Base-by-base conservation (phyloP, 2,797 vertebrate species). In the Hozukius guyotensis region DNA sequence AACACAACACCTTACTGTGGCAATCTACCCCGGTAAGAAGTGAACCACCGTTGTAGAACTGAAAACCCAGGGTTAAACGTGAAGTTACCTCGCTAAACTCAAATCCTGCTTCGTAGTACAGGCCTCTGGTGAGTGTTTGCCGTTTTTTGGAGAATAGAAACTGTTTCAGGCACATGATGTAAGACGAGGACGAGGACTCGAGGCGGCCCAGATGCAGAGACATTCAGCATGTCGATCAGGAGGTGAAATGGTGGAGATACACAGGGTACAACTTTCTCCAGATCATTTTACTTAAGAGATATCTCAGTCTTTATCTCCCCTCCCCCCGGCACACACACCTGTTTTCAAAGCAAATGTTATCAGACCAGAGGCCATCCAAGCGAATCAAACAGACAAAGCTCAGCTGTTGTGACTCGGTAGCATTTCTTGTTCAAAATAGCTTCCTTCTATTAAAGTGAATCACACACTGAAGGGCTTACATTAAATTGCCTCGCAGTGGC, bases 341-440 rank as follows among this genome's bases (percentile, higher is more conserved):
- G 87, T 85, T 90, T 92, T 87, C 70, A 78, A 84, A 91, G 81
- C 29, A 83, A 83, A 82, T 86, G 79, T 82, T 91, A 86, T 85
- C 86, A 90, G 85, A 87, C 63, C 82, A 89, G 73, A 78, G 69
- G 72, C 75, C 79, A 90, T 81, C 72, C 67, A 80, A 84, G 62
- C 82, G 87, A 83, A 88, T 83, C 81, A 81, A 83, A 88, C 75
- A 69, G 22, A 74, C 84, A 78, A 72, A 88, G 67, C 77, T 84
- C 83, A 84, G 68, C 75, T 85, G 86, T 69, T 81, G 66, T 53
- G 70, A 72, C 77, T 63, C 60, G 38, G 80, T 69, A 83, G 67
- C 72, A 67, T 90, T 86, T 85, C 57, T 81, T 71, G 56, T 62
- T 82, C 32, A 83, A 78, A 88, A 84, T 59, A 82, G 62, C 77